Percentiles rank a stretch among this genome's conserved stretches.
Evolutionary conservation across 2,797 vertebrate species (phyloP).

Genomic region (Chrysolophus pictus): DNA sequence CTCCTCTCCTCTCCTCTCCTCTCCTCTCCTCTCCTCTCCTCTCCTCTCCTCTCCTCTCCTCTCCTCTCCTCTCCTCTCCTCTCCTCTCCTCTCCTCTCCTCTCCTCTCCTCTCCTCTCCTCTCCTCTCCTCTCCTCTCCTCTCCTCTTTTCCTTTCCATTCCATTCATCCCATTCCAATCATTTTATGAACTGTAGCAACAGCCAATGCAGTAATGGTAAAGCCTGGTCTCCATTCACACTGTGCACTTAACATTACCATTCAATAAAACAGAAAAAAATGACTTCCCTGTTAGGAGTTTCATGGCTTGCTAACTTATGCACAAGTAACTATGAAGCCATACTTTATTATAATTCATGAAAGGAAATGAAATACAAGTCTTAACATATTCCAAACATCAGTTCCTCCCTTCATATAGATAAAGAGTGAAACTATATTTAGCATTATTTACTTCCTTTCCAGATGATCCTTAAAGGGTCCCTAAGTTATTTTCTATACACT

Average conservation of each 20-base stretch:
- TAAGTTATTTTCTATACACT: neutral
- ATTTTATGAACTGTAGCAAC: neutral
- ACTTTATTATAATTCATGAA: neutral
- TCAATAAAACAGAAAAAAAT: neutral
- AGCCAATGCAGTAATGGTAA: neutral
- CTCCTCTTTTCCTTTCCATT: no score
- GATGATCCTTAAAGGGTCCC: neutral
- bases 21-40: no score
- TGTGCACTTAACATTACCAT: neutral
- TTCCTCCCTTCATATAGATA: neutral
- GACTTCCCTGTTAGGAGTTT: neutral
- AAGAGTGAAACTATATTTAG: neutral
- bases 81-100: no score
- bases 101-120: no score
- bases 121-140: no score
- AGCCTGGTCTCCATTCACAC: neutral
- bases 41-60: no score
- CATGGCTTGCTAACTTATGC: neutral
- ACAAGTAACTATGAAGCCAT: neutral
- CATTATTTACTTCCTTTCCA: neutral
- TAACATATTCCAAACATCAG: neutral
- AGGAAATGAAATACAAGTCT: conserved; percentile 8
- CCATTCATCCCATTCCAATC: neutral
- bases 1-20: no score
- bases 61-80: no score